Percentiles rank a stretch among this genome's conserved stretches.
Conservation (phyloP, 2,113 vertebrate species). For the Amphiprion percula region DNA sequence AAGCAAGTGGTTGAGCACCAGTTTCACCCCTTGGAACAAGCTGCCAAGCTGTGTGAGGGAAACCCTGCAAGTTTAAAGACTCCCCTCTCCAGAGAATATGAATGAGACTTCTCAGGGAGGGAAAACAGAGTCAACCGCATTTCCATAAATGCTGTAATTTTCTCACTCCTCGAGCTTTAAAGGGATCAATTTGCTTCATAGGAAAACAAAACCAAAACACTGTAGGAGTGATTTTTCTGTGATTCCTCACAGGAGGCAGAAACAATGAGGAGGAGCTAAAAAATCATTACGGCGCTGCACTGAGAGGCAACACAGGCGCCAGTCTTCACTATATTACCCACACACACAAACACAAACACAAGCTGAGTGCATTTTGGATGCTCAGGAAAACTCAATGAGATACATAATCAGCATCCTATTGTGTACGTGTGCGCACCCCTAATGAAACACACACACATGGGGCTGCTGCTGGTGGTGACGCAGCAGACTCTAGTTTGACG, state of each 20-base stretch:
- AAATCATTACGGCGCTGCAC: constrained; percentile 14
- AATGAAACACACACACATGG: neutral
- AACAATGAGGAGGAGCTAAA: constrained; percentile 10
- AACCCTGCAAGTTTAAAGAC: constrained; percentile 28
- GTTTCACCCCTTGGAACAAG: constrained; percentile 22
- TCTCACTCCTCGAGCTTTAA: constrained; percentile 44
- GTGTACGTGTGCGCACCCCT: constrained; percentile 6
- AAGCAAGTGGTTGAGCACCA: neutral
- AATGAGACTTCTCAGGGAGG: constrained; percentile 30
- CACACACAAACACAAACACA: constrained; percentile 7
- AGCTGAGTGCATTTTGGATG: neutral
- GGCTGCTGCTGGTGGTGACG: constrained; percentile 6
- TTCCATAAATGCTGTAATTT: constrained; percentile 57
- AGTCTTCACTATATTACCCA: constrained; percentile 14
- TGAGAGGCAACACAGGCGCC: constrained; percentile 6
- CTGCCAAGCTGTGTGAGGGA: constrained; percentile 36
- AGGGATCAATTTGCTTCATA: constrained; percentile 47
- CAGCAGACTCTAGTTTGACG: constrained; percentile 52
- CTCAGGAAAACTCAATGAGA: constrained; percentile 36
- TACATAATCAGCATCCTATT: constrained; percentile 30
- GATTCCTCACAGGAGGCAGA: constrained; percentile 38
- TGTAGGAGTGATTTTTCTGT: constrained; percentile 4
- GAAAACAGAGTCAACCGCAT: constrained; percentile 33
- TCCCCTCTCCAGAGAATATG: constrained; percentile 12
- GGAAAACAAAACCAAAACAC: constrained; percentile 40